Percentiles rank a stretch among this genome's conserved stretches.
Evolutionary conservation across 2,113 vertebrate genomes (phyloP).

Genomic region (Raphicerus campestris): DNA sequence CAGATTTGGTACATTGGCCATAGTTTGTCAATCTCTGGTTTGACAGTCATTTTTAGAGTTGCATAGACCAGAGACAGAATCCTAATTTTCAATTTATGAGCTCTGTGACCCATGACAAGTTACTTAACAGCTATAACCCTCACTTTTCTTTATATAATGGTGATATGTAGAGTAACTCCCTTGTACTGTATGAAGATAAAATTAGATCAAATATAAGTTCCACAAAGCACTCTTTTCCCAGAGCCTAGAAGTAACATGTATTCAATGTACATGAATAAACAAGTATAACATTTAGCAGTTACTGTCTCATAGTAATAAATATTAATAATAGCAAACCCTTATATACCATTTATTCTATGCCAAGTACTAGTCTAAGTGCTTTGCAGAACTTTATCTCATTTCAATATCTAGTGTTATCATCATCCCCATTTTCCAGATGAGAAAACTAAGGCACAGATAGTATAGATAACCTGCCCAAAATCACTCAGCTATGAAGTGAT

Average conservation of each 20-base stretch:
- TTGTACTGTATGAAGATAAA: constrained; percentile 40
- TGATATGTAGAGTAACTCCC: neutral
- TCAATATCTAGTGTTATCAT: constrained; percentile 4
- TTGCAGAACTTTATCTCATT: constrained; percentile 19
- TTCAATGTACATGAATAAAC: constrained; percentile 4
- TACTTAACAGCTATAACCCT: constrained; percentile 41
- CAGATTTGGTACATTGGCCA: neutral
- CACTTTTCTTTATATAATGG: constrained; percentile 4
- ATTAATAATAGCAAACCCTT: constrained; percentile 12
- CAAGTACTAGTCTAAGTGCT: constrained; percentile 22
- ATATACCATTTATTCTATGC: neutral
- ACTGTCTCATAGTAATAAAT: constrained; percentile 7
- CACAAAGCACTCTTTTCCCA: neutral
- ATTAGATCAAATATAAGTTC: constrained; percentile 40
- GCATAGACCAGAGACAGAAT: neutral
- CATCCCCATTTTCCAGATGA: constrained; percentile 12
- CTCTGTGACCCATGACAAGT: constrained; percentile 18
- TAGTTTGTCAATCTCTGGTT: neutral
- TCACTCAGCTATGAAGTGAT: constrained; percentile 1
- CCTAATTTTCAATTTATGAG: constrained; percentile 29
- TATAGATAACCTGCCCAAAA: neutral
- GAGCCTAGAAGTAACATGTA: neutral
- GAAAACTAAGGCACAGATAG: constrained; percentile 18
- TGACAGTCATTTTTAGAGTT: constrained; percentile 12
- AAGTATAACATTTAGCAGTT: constrained; percentile 32